Base-by-base conservation (phyloP, 2,888 invertebrate genomes). In the Pilophorus perplexus region DNA sequence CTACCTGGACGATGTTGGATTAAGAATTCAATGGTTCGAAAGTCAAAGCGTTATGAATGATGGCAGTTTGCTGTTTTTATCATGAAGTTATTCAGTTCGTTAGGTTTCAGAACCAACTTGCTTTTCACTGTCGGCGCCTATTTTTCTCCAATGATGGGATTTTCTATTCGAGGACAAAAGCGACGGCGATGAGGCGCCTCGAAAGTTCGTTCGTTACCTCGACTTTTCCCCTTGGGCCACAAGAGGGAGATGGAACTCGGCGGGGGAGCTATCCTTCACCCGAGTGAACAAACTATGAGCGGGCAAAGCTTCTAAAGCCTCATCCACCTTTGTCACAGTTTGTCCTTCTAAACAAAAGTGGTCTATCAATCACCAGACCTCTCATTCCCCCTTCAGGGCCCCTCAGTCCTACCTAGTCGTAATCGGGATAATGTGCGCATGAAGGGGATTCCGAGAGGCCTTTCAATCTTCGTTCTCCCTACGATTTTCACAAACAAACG, bases 311-410 rank as follows among this genome's bases (percentile, higher is more conserved):
- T 52, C 52, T 52, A 52, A 52, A 25, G 52, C 52, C 52, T 52
- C 52, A 52, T 52, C 52, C 52, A 28, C 52, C 52, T 52, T 52
- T 52, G 52, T 52, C 52, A 52, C 52, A 28, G 52, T 52, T 52
- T 52, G 52, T 52, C 52, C 52, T 52, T 25, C 52, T 28, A 28
- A 52, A 52, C 52, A 52, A 52, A 52, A 52, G 52, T 25, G 28
- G 52, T 52, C 52, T 52, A 52, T 52, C 52, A 52, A 52, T 52
- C 52, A 52, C 52, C 16, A 33, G 6, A 8, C 33, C 33, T 52
- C 25, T 28, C 28, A 25, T 28, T 52, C 52, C 52, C 16, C 14
- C 28, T 18, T 52, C 33, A n/a, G 12, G 23, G 46, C 46, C 3
- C 22, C 16, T 23, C n/a, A n/a, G n/a, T n/a, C n/a, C n/a, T n/a